Base-by-base conservation (phyloP, 2,113 vertebrate genomes). In the Muntiacus muntjak region DNA sequence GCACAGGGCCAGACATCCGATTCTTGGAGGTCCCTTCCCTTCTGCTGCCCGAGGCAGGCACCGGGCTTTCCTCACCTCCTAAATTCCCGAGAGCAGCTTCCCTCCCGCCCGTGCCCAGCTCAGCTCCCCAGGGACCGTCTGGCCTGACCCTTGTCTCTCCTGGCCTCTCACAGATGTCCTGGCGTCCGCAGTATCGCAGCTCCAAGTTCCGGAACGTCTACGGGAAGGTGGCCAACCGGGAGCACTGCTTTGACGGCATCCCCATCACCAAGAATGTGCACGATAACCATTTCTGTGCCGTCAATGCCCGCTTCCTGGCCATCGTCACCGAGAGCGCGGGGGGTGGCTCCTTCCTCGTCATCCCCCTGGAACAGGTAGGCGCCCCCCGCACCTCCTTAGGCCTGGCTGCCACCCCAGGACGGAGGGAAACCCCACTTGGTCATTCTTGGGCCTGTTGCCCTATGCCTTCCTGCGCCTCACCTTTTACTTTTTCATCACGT, bases 171-270 rank as follows among this genome's bases (percentile, higher is more conserved):
- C 99, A 99, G 99, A 99, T 99, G 99, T 99, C 99, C 99, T 99
- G 99, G 99, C 99, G 99, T 86, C 99, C 99, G 60, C 99, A 99
- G 89, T 99, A 99, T 99, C 99, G 99, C 99, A 99, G 99, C 99
- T 99, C 99, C 99, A 99, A 99, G 99, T 99, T 99, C 99, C 99
- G 99, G 98, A 99, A 99, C 0, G 99, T 99, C 79, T 99, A 99
- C 0, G 99, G 99, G 89, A 99, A 99, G 98, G 99, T 99, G 92
- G 99, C 99, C 91, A 99, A 99, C 98, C 98, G 99, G 98, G 99
- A 99, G 99, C 99, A 99, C 98, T 99, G 99, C 99, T 99, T 99
- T 25, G 99, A 99, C 0, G 99, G 99, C 2, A 98, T 99, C 67
- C 99, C 99, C 97, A 99, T 99, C 99, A 99, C 99, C 98, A 99